Percentiles rank a stretch among this genome's conserved stretches.
phyloP scores from a whole-genome alignment of 1,140 invertebrate species.

The Halictus rubicundus region DNA sequence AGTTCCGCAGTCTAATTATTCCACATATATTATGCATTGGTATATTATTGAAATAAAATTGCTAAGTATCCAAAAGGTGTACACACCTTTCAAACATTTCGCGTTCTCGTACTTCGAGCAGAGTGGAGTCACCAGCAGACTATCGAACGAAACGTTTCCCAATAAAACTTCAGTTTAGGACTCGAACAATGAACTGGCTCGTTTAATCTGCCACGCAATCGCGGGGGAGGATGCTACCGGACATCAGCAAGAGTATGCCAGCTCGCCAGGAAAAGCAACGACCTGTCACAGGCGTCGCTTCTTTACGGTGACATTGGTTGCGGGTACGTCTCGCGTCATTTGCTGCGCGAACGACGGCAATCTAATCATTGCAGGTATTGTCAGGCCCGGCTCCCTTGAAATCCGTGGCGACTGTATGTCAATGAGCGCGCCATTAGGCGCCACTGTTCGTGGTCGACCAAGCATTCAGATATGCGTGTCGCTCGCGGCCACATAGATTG shows the following conservation, averaged over 20 bases:
- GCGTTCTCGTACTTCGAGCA: too few relatives aligned
- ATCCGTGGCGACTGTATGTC: constrained; percentile 19
- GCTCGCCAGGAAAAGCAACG: constrained; percentile 3
- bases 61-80: too few relatives aligned
- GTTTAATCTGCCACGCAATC: neutral
- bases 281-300: neutral
- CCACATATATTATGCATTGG: too few relatives aligned
- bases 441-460: constrained; percentile 60
- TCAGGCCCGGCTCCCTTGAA: constrained; percentile 28
- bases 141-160: too few relatives aligned
- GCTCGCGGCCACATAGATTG: constrained; percentile 57
- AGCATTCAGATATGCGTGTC: constrained; percentile 47
- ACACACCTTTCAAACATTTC: too few relatives aligned
- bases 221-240: too few relatives aligned
- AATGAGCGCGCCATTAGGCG: constrained; percentile 68
- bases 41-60: too few relatives aligned
- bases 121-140: too few relatives aligned
- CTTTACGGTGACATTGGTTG: constrained; percentile 6
- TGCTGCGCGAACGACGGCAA: constrained; percentile 63
- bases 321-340: constrained; percentile 63
- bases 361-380: constrained; percentile 72
- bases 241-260: neutral
- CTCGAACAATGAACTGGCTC: neutral
- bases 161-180: too few relatives aligned
- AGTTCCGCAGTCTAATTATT: too few relatives aligned